Conservation (phyloP, 2,888 invertebrate species). For the Ophioninae sp. region DNA sequence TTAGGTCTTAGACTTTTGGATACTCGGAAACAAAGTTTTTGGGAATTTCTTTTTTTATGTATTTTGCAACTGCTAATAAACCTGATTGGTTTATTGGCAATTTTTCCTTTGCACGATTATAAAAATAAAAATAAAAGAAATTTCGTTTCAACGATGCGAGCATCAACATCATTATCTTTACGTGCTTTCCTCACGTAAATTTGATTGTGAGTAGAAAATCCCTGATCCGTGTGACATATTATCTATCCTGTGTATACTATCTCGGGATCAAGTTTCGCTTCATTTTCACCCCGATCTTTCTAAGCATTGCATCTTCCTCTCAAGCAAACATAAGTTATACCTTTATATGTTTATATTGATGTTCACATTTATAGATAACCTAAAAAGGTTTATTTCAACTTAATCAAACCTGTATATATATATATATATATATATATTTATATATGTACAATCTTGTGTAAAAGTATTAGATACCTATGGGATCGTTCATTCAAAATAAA, state of each 20-base stretch:
- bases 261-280: background rate
- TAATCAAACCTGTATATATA: background rate
- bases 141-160: constrained; percentile 7
- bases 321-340: background rate
- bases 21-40: too few species aligned
- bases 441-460: too few species aligned
- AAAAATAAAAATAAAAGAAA: background rate
- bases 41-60: too few species aligned
- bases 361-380: background rate
- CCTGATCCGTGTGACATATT: background rate
- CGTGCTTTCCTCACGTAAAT: background rate
- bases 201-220: background rate
- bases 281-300: too few species aligned
- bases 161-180: constrained; percentile 5
- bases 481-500: too few species aligned
- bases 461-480: too few species aligned
- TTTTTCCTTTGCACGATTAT: background rate
- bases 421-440: too few species aligned
- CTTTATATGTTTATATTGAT: background rate
- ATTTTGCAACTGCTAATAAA: too few species aligned
- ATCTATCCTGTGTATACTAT: background rate
- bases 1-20: too few species aligned
- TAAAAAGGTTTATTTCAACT: background rate
- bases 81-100: too few species aligned
- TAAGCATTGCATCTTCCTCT: background rate